Base-by-base conservation (phyloP, 1,140 invertebrate genomes). In the Lepidurus apus region DNA sequence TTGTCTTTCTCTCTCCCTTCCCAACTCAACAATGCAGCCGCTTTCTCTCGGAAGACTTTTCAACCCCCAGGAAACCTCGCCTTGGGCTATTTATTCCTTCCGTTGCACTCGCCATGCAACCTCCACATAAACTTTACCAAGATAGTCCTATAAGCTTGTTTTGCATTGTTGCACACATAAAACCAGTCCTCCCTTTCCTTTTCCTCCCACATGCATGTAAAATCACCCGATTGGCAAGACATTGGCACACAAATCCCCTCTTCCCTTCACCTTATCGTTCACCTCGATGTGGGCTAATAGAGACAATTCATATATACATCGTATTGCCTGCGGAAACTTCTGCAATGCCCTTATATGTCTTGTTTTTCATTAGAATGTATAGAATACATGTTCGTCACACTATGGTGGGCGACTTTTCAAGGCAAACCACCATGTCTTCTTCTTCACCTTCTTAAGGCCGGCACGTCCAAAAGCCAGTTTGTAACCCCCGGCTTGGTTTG, bases 81-180 rank as follows among this genome's bases (percentile, higher is more conserved):
- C 53, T 65, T n/a, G 7, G 53, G 53, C 21, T 65, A 65, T 65
- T 65, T 65, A 65, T 65, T 65, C 53, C n/a, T 65, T 65, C 53
- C 53, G 17, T 65, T 21, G 2, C 53, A 9, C 53, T 65, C 21
- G 53, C 34, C 17, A 65, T 65, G 53, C 13, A 65, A 34, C 34
- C 34, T n/a, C 7, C 53, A 65, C 53, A 65, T 65, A 65, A 13
- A 13, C 21, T 21, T 65, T 65, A 65, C 17, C 53, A 13, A 9
- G 21, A 17, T n/a, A 65, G 17, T n/a, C 53, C 53, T 65, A 13
- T 9, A 65, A 65, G 53, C 53, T 9, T 65, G 53, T 65, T 65
- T 65, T 65, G 53, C 53, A 65, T 65, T 65, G 53, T 65, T 65
- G 53, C 53, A 65, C 53, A 65, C 53, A 1, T 4, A 17, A 65